phyloP scores from a whole-genome alignment of 2,888 invertebrate genomes.

The Morpho deidamia region DNA sequence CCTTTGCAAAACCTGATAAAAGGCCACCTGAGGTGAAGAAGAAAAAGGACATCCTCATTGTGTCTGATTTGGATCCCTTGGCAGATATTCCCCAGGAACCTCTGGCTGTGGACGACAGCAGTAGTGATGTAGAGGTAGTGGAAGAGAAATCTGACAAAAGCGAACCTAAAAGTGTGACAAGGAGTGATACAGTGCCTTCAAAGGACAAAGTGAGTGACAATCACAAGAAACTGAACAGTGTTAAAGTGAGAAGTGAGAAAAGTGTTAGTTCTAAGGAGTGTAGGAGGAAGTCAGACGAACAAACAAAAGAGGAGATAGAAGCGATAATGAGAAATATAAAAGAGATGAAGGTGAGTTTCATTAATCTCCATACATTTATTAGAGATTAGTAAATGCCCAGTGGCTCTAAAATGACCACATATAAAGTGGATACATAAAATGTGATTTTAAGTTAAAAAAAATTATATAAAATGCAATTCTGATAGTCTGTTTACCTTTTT shows the following conservation, averaged over 20 bases:
- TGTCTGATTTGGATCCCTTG: slow-evolving; percentile 63
- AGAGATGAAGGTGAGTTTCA: slow-evolving; percentile 61
- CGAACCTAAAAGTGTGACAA: slow-evolving; percentile 40
- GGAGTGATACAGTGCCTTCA: slow-evolving; percentile 63
- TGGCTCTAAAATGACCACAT: too few relatives aligned
- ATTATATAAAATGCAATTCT: too few relatives aligned
- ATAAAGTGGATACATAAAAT: too few relatives aligned
- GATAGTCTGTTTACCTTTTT: too few relatives aligned
- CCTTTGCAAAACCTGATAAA: slow-evolving; percentile 66
- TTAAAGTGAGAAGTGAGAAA: slow-evolving; percentile 36
- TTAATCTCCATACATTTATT: neutral
- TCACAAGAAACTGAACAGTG: slow-evolving; percentile 32
- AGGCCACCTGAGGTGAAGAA: slow-evolving; percentile 61
- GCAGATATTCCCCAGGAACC: slow-evolving; percentile 48
- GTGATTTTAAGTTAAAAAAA: too few relatives aligned
- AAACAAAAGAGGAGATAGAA: slow-evolving; percentile 53
- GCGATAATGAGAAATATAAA: slow-evolving; percentile 57
- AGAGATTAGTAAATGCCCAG: too few relatives aligned
- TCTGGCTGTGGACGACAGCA: slow-evolving; percentile 63
- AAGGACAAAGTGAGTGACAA: slow-evolving; percentile 46
- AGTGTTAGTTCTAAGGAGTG: slow-evolving; percentile 34
- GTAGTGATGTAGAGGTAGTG: slow-evolving; percentile 70
- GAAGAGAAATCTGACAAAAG: slow-evolving; percentile 53
- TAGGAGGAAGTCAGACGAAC: slow-evolving; percentile 41
- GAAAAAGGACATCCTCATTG: slow-evolving; percentile 60